Conservation (phyloP, 2,113 vertebrate species). For the Cottus gobio region DNA sequence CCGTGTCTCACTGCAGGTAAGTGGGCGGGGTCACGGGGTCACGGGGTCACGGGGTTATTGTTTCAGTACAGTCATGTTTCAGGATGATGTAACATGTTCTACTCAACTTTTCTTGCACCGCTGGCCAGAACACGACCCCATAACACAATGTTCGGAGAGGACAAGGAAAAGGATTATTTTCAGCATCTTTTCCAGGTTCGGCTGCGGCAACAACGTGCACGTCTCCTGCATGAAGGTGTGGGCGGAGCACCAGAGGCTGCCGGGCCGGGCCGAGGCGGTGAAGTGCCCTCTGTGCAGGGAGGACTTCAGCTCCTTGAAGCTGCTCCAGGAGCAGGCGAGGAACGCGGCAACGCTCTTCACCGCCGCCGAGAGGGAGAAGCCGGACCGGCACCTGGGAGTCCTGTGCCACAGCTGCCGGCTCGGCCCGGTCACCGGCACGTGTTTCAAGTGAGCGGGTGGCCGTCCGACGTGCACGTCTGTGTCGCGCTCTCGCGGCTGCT, state of each 20-base stretch:
- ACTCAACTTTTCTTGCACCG: constrained; percentile 13
- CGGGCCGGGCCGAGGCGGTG: constrained; percentile 50
- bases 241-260: constrained; percentile 70
- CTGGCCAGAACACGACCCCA: constrained; percentile 38
- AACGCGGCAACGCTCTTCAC: constrained; percentile 75
- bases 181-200: constrained; percentile 69
- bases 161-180: no score
- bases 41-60: not conserved
- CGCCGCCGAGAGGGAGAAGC: constrained; percentile 73
- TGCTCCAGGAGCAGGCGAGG: constrained; percentile 79
- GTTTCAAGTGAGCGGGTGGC: constrained; percentile 77
- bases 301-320: constrained; percentile 69
- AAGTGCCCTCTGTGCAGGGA: constrained; percentile 83
- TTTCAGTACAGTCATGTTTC: constrained; percentile 17
- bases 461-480: no score
- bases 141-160: no score
- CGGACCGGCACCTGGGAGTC: constrained; percentile 82
- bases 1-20: constrained; percentile 83
- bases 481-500: not conserved
- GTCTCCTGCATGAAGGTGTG: constrained; percentile 84
- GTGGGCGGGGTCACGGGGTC: not conserved
- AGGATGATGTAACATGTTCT: not conserved
- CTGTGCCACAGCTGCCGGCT: constrained; percentile 74
- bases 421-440: constrained; percentile 75
- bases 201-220: constrained; percentile 83